A percentile compares a stretch with the other conserved stretches of the same genome.
phyloP scores from a whole-genome alignment of 2,888 invertebrate genomes.

The Limnephilus lunatus region DNA sequence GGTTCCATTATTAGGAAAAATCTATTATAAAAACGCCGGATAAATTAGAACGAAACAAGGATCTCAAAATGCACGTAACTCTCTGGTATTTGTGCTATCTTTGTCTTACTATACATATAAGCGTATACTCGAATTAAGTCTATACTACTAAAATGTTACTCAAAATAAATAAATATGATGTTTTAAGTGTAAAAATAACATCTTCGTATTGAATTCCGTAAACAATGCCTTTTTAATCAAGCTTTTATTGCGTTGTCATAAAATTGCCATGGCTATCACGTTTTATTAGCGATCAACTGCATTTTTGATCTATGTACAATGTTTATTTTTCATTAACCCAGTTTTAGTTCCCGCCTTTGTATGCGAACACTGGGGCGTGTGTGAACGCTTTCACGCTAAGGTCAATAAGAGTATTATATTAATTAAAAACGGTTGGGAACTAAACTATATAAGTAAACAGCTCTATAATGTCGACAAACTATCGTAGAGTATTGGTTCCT shows the following conservation, averaged over 20 bases:
- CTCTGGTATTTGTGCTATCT: too few relatives aligned
- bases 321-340: background rate
- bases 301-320: background rate
- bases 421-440: background rate
- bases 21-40: too few relatives aligned
- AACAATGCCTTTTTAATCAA: background rate
- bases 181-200: background rate
- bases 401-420: background rate
- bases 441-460: background rate
- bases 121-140: too few relatives aligned
- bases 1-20: too few relatives aligned
- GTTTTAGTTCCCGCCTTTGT: background rate
- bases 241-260: background rate
- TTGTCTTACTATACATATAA: too few relatives aligned
- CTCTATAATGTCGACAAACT: background rate
- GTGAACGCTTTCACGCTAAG: background rate
- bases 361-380: background rate
- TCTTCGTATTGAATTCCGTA: background rate
- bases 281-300: background rate
- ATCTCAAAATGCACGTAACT: too few relatives aligned
- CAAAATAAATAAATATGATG: too few relatives aligned
- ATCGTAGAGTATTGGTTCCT: too few relatives aligned
- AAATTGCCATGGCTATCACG: background rate
- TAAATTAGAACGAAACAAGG: too few relatives aligned
- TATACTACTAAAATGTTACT: too few relatives aligned